Percentiles rank a stretch among this genome's conserved stretches.
These are phyloP conservation scores for Habrosyne pyritoides DNA, from an alignment of 2,888 invertebrate species.

Conservation along the genomic window DNA sequence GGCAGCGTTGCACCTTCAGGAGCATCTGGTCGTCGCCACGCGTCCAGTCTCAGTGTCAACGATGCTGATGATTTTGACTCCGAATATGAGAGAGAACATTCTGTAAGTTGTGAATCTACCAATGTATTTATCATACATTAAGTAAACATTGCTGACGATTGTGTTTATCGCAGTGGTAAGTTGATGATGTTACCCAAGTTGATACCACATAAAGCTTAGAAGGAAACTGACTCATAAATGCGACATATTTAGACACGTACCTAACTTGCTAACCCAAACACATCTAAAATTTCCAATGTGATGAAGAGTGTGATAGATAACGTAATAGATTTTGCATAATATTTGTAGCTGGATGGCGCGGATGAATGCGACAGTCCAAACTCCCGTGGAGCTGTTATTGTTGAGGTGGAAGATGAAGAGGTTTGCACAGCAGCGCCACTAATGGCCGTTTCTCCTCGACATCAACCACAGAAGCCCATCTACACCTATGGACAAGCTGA, in stretches of 20 bases:
- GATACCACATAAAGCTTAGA: not conserved
- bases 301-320: no score
- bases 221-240: no score
- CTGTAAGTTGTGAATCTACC: conserved; percentile 44
- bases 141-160: no score
- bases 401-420: conserved; percentile 91
- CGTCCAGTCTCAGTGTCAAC: conserved; percentile 89
- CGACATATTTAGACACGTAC: no score
- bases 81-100: conserved; percentile 80
- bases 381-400: conserved; percentile 89
- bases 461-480: conserved; percentile 87
- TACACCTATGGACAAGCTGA: conserved; percentile 87
- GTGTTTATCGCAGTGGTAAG: no score
- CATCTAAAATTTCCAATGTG: no score
- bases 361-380: conserved; percentile 68
- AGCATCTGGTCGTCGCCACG: conserved; percentile 85
- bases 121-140: not conserved
- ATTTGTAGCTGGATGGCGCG: conserved; percentile 53
- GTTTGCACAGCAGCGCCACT: conserved; percentile 91
- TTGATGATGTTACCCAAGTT: no score
- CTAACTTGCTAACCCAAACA: no score
- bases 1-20: conserved; percentile 87
- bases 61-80: conserved; percentile 86
- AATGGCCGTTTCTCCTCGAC: conserved; percentile 84
- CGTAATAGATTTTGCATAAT: not conserved